Percentiles rank a stretch among this genome's conserved stretches.
phyloP scores from a whole-genome alignment of 2,113 vertebrate species.

The Shinisaurus crocodilurus region DNA sequence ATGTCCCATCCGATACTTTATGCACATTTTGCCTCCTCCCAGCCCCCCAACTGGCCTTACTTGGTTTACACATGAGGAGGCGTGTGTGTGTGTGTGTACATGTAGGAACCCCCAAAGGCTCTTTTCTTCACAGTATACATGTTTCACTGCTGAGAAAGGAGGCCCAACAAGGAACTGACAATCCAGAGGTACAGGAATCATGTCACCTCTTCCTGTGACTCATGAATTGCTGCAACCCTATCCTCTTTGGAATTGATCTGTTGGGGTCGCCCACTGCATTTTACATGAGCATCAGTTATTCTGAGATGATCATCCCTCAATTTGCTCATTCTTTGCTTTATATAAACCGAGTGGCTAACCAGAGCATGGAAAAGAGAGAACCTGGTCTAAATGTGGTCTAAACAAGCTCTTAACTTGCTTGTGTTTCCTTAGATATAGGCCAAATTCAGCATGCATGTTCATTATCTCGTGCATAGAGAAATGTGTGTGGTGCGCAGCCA shows the following conservation, averaged over 20 bases:
- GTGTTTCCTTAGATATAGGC: background rate
- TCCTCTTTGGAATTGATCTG: background rate
- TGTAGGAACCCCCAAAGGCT: no score
- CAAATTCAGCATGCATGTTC: background rate
- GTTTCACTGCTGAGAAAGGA: background rate
- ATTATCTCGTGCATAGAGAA: background rate
- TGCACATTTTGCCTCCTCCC: no score
- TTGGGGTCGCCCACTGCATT: background rate
- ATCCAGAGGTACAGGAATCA: background rate
- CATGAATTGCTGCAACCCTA: background rate
- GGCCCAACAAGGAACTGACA: background rate
- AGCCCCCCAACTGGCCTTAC: no score
- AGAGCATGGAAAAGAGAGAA: background rate
- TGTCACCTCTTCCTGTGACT: background rate
- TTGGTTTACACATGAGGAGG: no score
- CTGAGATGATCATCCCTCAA: background rate
- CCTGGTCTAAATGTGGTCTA: background rate
- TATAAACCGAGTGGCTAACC: background rate
- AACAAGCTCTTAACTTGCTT: background rate
- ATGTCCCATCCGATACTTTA: no score
- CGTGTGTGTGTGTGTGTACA: no score
- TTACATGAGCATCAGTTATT: background rate
- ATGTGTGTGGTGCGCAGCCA: no score
- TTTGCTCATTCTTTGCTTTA: background rate
- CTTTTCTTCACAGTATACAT: no score